These are phyloP conservation scores for Ornithoptera priamus DNA, from an alignment of 2,888 invertebrate genomes.

Conservation along the genomic window DNA sequence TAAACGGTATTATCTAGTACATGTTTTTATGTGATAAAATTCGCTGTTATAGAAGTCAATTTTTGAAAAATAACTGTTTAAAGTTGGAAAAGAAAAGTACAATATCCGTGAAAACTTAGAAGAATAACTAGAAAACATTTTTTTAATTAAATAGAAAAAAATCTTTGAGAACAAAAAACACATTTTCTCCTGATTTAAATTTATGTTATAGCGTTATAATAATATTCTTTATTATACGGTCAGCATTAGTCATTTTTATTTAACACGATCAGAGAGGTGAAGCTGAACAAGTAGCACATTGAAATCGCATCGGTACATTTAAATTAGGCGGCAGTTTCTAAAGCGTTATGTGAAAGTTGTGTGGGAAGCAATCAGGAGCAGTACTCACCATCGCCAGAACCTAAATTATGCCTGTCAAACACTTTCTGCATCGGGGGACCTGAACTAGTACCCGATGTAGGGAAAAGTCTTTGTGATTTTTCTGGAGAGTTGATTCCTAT, in stretches of 20 bases:
- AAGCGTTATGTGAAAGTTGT: constrained; percentile 31
- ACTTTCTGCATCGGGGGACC: constrained; percentile 59
- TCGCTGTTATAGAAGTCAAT: no score
- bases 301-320: constrained; percentile 34
- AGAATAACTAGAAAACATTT: neutral
- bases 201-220: neutral
- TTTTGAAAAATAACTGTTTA: no score
- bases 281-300: constrained; percentile 44
- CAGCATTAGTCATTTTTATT: neutral
- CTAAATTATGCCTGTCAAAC: constrained; percentile 65
- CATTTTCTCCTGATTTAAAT: neutral
- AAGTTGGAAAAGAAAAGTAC: neutral
- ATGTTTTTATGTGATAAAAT: no score
- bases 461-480: constrained; percentile 58
- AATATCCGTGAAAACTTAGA: neutral
- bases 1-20: neutral
- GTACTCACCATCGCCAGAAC: constrained; percentile 70
- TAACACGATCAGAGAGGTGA: constrained; percentile 40
- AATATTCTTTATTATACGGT: neutral
- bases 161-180: neutral
- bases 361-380: constrained; percentile 14
- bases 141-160: neutral
- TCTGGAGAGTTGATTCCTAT: constrained; percentile 52
- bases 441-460: constrained; percentile 56
- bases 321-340: constrained; percentile 39